A percentile compares a stretch with the other conserved stretches of the same genome.
Evolutionary conservation across 2,888 invertebrate genomes (phyloP).

Genomic region (Xylota sylvarum): DNA sequence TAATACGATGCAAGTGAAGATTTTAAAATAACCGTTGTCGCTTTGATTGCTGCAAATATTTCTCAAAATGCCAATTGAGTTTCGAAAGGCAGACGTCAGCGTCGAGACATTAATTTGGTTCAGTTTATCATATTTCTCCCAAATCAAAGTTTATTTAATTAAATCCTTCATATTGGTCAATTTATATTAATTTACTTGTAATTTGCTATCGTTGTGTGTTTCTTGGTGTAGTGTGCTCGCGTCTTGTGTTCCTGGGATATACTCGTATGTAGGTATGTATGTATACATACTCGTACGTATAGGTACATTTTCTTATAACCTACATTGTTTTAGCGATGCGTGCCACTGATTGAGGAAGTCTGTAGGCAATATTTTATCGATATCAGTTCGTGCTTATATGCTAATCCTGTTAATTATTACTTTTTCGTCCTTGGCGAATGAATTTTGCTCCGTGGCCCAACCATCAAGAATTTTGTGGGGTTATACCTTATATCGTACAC

Average conservation of each 20-base stretch:
- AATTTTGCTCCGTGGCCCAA: conserved; percentile 15
- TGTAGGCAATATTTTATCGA: conserved; percentile 72
- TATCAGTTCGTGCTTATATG: conserved; percentile 67
- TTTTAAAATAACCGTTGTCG: conserved; percentile 18
- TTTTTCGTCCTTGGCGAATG: conserved; percentile 65
- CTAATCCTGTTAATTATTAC: conserved; percentile 64
- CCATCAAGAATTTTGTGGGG: conserved; percentile 14
- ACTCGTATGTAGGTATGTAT: too few species aligned
- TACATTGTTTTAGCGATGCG: conserved; percentile 46
- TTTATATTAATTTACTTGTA: conserved; percentile 67
- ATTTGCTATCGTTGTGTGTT: conserved; percentile 25
- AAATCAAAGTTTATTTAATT: conserved; percentile 56
- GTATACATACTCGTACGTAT: not conserved
- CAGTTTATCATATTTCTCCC: conserved; percentile 42
- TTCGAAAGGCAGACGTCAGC: conserved; percentile 34
- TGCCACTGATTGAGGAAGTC: conserved; percentile 67
- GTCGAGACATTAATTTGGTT: conserved; percentile 65
- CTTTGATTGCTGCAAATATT: conserved; percentile 44
- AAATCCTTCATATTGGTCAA: conserved; percentile 61
- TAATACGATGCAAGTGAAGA: conserved; percentile 29
- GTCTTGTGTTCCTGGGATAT: conserved; percentile 15
- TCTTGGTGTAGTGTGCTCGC: conserved; percentile 8
- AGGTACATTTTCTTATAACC: conserved; percentile 9
- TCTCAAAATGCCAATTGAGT: conserved; percentile 44
- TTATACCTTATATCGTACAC: not conserved